Base-by-base conservation (phyloP, 2,797 vertebrate species). In the Acomys russatus region DNA sequence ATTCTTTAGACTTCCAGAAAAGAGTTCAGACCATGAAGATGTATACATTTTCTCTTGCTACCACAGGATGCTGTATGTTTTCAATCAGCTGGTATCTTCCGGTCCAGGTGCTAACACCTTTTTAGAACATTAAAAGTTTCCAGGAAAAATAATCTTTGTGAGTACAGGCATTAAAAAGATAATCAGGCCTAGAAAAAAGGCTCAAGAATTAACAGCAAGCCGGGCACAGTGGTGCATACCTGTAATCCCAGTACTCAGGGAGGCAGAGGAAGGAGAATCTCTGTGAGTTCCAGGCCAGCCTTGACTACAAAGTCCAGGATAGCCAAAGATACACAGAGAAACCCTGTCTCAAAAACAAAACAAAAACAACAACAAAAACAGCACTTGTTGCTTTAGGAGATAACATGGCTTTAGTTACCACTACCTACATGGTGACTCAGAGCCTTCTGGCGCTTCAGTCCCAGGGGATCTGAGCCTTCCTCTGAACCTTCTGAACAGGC, bases 151-250 rank as follows among this genome's bases (percentile, higher is more conserved):
- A 77, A 77, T 38, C 38, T 85, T 51, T 94, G 20, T 73, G 85
- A 85, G 71, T 30, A 76, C 90, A 93, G 54, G 33, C 15, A 91
- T 73, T n/a, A 88, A 87, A 88, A 96, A 54, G 38, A 51, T 10
- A 49, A 84, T 12, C 28, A 12, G 38, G 44, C 18, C 9, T 68
- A 30, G 64, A 85, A 18, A n/a, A 11, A 23, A 85, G 83, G 30
- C 30, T 79, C 17, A 56, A 9, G 77, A 79, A 51, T 85, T 54
- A n/a, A 68, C 6, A 68, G 44, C 44, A 44, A 44, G 44, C 44
- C 44, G 44, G 44, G 44, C 44, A 44, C 44, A 44, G 44, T 44
- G 44, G 44, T 44, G 44, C 44, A 44, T 4, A 4, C 44, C 44
- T 44, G 44, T 44, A 44, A 44, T 44, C 44, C 44, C 44, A 44